Evolutionary conservation across 1,140 invertebrate genomes (phyloP).

Genomic region (Macrosteles quadrilineatus): DNA sequence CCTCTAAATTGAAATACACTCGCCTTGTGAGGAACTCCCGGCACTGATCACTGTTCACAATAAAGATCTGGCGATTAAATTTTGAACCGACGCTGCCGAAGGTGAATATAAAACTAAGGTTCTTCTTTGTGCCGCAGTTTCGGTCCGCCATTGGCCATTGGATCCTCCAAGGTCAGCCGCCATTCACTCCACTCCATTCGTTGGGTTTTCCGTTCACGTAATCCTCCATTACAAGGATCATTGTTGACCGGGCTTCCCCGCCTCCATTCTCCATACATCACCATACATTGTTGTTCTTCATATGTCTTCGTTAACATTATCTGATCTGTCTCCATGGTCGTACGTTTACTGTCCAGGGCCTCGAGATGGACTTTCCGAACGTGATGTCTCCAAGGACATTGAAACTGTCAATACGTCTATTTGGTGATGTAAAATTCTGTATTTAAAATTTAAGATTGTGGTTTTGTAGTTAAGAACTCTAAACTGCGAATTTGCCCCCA

Average conservation of each 20-base stretch:
- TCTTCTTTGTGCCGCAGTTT: constrained; percentile 13
- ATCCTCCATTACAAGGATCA: constrained; percentile 3
- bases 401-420: too few species aligned
- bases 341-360: too few species aligned
- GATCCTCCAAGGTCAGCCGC: neutral
- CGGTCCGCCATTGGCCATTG: neutral
- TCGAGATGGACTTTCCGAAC: too few species aligned
- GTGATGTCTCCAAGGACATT: too few species aligned
- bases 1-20: neutral
- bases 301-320: too few species aligned
- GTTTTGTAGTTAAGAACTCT: too few species aligned
- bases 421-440: too few species aligned
- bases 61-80: neutral
- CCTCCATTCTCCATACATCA: neutral
- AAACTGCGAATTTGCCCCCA: too few species aligned
- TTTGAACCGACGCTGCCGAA: neutral
- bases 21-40: neutral
- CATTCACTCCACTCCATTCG: neutral
- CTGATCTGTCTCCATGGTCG: too few species aligned
- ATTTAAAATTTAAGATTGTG: too few species aligned
- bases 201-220: constrained; percentile 14
- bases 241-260: neutral
- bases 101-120: constrained; percentile 18
- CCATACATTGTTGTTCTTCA: neutral
- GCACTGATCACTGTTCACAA: neutral